phyloP scores from a whole-genome alignment of 2,113 vertebrate genomes.

The Caretta caretta region DNA sequence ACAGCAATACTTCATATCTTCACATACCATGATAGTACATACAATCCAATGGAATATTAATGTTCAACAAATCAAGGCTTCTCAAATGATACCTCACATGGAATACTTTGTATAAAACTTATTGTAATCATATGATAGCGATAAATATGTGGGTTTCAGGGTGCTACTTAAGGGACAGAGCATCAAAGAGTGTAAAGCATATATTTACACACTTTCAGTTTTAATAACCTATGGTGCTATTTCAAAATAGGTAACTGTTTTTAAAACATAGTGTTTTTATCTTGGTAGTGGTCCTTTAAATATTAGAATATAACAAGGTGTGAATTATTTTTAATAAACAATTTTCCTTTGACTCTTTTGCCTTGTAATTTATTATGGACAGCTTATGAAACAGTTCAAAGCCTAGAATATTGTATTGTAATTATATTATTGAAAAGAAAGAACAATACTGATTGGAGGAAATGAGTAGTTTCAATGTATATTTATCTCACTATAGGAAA shows the following conservation, averaged over 20 bases:
- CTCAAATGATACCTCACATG: too few species aligned
- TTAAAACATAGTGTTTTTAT: not conserved
- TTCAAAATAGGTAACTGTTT: not conserved
- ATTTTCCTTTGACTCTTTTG: rapidly evolving
- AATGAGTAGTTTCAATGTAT: not conserved
- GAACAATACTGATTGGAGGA: not conserved
- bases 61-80: too few species aligned
- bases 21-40: too few species aligned
- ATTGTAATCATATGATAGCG: too few species aligned
- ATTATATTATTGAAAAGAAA: rapidly evolving
- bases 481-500: not conserved
- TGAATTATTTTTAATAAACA: not conserved
- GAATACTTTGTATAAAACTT: too few species aligned
- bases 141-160: too few species aligned
- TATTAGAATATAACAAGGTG: not conserved
- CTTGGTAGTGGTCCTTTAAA: rapidly evolving
- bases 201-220: not conserved
- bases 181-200: not conserved
- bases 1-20: too few species aligned
- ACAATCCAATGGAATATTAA: too few species aligned
- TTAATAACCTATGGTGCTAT: not conserved
- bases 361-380: not conserved
- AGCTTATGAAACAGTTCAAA: not conserved
- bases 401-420: not conserved
- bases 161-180: too few species aligned